These are phyloP conservation scores for Bostrychus sinensis DNA, from an alignment of 2,113 vertebrate genomes.

Conservation along the genomic window DNA sequence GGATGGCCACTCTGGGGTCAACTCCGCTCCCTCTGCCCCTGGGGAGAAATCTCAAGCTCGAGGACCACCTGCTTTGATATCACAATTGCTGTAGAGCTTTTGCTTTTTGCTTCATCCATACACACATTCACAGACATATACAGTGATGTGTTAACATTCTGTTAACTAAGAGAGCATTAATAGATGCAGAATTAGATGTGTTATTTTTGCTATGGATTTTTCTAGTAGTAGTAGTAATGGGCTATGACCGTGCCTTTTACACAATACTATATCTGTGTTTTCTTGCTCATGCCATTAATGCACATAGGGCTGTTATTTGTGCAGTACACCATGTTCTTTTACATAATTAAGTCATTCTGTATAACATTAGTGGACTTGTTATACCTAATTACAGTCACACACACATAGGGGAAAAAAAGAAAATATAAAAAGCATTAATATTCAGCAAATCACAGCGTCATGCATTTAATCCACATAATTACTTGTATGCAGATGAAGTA, in stretches of 20 bases:
- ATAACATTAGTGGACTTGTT: constrained; percentile 14
- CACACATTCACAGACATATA: constrained; percentile 2
- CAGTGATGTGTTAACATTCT: neutral
- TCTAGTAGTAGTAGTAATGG: no score
- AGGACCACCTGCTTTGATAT: constrained; percentile 71
- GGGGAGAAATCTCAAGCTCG: constrained; percentile 59
- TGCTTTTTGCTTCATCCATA: constrained; percentile 23
- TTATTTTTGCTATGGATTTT: no score
- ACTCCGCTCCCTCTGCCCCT: constrained; percentile 48
- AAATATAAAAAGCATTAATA: constrained; percentile 36
- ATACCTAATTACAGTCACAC: constrained; percentile 7
- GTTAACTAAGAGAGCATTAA: no score
- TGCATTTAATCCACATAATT: constrained; percentile 58
- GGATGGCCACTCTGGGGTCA: constrained; percentile 70
- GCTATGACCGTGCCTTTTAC: no score
- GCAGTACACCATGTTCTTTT: neutral
- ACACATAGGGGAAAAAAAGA: neutral
- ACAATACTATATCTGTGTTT: no score
- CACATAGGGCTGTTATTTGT: neutral
- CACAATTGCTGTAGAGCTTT: constrained; percentile 39
- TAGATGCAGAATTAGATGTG: no score
- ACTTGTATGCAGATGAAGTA: constrained; percentile 30
- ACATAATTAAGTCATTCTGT: constrained; percentile 4
- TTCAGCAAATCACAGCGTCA: constrained; percentile 32
- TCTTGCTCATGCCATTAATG: neutral